phyloP scores from a whole-genome alignment of 2,888 invertebrate genomes.

The Tetranychus piercei region DNA sequence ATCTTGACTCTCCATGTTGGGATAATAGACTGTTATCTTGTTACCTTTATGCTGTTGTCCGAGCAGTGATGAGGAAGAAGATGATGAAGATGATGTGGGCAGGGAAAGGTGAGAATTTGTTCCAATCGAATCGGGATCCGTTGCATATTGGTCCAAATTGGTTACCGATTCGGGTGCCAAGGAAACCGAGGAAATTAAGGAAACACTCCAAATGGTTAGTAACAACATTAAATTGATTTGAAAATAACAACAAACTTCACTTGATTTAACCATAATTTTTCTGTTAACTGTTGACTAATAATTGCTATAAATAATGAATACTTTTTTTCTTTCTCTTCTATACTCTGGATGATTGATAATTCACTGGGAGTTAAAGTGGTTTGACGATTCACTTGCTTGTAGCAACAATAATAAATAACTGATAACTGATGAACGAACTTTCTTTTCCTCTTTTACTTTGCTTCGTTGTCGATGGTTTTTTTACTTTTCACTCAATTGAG shows the following conservation, averaged over 20 bases:
- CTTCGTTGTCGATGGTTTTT: too few species aligned
- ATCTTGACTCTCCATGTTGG: slow-evolving; percentile 5
- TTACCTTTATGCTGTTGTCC: background rate
- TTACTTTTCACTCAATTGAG: background rate
- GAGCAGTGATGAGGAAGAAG: background rate
- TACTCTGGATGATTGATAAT: too few species aligned
- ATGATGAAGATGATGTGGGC: background rate
- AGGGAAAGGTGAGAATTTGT: background rate
- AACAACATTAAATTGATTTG: background rate
- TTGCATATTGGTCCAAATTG: slow-evolving; percentile 7
- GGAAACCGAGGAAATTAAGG: background rate
- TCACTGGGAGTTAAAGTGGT: too few species aligned
- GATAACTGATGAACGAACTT: too few species aligned
- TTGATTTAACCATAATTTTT: background rate
- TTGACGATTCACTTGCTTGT: too few species aligned
- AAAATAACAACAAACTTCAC: background rate
- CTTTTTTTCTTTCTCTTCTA: background rate
- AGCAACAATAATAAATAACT: too few species aligned
- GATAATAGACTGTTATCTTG: background rate
- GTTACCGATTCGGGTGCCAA: slow-evolving; percentile 5
- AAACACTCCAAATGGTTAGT: background rate
- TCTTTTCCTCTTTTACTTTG: too few species aligned
- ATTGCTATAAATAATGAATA: background rate
- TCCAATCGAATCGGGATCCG: background rate
- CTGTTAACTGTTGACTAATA: background rate